phyloP scores from a whole-genome alignment of 2,113 vertebrate genomes.

The Hypocryptadius cinnamomeus region DNA sequence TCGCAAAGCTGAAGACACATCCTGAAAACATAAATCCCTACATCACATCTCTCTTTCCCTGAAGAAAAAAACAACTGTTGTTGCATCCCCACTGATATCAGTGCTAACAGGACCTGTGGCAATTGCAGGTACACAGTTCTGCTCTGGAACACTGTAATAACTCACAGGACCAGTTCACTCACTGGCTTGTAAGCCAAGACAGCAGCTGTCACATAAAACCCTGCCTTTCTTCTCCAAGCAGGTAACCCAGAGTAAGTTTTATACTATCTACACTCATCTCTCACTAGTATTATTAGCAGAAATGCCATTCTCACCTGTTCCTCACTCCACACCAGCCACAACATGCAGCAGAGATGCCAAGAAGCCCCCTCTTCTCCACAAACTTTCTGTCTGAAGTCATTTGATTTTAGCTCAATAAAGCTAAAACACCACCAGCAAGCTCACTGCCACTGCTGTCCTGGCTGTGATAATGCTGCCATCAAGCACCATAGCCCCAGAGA shows the following conservation, averaged over 20 bases:
- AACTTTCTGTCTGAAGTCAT: neutral
- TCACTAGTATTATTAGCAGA: neutral
- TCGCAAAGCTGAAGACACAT: neutral
- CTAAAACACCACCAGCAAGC: neutral
- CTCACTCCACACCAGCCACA: neutral
- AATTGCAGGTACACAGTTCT: neutral
- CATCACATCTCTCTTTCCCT: neutral
- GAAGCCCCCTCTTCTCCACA: neutral
- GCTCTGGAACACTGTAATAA: neutral
- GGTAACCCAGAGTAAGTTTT: neutral
- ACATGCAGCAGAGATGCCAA: neutral
- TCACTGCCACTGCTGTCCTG: neutral
- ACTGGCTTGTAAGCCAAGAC: neutral
- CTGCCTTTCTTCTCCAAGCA: neutral
- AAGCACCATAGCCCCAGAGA: neutral
- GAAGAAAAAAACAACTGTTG: neutral
- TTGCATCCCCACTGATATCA: neutral
- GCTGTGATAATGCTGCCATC: neutral
- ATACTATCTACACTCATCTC: neutral
- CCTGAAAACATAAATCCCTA: neutral
- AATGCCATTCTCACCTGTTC: neutral
- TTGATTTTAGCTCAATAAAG: neutral
- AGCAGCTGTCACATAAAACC: neutral
- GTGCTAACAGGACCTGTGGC: rapidly evolving
- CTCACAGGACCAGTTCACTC: neutral